These are phyloP conservation scores for Bruchidius siliquastri DNA, from an alignment of 2,888 invertebrate species.

Conservation along the genomic window DNA sequence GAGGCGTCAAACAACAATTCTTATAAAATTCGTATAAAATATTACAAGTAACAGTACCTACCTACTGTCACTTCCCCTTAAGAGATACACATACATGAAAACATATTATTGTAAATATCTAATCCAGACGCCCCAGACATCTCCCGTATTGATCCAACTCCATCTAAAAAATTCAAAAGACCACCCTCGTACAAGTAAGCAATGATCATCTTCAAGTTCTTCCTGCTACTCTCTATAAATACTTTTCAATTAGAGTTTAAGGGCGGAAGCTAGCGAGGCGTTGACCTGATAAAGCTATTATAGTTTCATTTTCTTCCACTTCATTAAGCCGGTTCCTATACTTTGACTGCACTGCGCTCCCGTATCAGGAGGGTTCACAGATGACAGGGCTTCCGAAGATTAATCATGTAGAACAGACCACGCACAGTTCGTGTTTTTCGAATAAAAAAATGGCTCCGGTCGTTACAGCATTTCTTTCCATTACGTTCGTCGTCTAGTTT, in stretches of 20 bases:
- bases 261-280: background rate
- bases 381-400: conserved; percentile 15
- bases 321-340: conserved; percentile 2
- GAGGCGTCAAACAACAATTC: too few relatives aligned
- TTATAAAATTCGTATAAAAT: too few relatives aligned
- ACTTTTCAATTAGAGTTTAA: background rate
- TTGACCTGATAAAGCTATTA: background rate
- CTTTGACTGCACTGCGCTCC: background rate
- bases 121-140: too few relatives aligned
- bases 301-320: conserved; percentile 2
- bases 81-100: too few relatives aligned
- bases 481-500: background rate
- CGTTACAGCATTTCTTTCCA: background rate
- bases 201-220: background rate
- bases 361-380: conserved; percentile 12
- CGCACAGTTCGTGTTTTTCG: conserved; percentile 18
- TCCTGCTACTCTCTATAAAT: background rate
- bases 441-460: conserved; percentile 7
- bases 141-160: too few relatives aligned
- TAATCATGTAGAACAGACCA: conserved; percentile 17
- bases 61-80: too few relatives aligned
- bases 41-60: too few relatives aligned
- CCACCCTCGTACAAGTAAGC: too few relatives aligned
- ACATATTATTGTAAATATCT: too few relatives aligned
- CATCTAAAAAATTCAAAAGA: too few relatives aligned